Base-by-base conservation (phyloP, 2,113 vertebrate species). In the Prochilodus magdalenae region DNA sequence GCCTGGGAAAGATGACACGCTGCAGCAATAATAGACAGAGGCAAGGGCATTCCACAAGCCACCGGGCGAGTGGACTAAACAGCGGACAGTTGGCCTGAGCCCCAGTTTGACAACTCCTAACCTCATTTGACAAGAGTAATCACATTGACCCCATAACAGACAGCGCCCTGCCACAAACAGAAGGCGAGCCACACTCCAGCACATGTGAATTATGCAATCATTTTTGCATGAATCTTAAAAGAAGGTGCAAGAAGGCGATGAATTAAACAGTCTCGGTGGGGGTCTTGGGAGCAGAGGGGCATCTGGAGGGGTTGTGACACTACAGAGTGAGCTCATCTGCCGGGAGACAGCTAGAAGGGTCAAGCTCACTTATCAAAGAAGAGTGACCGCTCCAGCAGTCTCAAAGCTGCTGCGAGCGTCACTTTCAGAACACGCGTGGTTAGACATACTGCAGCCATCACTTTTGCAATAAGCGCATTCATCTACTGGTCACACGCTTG, bases 121-220 rank as follows among this genome's bases (percentile, higher is more conserved):
- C 86, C 80, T 88, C 81, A 80, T 77, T 77, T 81, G 71, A 81
- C 79, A 86, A 57, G 62, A 83, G 83, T 86, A 84, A 80, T 71
- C 62, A 73, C 40, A 13, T 33, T 80, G 80, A 85, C 49, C 85
- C 40, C 20, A 65, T 83, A 86, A 88, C 81, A 87, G 84, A 85
- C 85, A 77, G 72, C 63, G n/a, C 59, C 79, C 78, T 69, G 79
- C 77, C 71, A 59, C 40, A 86, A 90, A 84, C 87, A 88, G 81
- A 88, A 73, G 69, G 83, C 59, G 83, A 84, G 77, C 73, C 73
- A 78, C 82, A 83, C 77, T 63, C 83, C 60, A 57, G 29, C 75
- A 73, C 36, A 47, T 88, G 88, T 86, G 69, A 86, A 89, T 87
- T 84, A 85, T 89, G 86, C 85, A 88, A 77, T 90, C 79, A 87